Evolutionary conservation across 2,888 invertebrate genomes (phyloP), one percentile per base, ranked within the genome.

Genomic region (Ochropacha duplaris): DNA sequence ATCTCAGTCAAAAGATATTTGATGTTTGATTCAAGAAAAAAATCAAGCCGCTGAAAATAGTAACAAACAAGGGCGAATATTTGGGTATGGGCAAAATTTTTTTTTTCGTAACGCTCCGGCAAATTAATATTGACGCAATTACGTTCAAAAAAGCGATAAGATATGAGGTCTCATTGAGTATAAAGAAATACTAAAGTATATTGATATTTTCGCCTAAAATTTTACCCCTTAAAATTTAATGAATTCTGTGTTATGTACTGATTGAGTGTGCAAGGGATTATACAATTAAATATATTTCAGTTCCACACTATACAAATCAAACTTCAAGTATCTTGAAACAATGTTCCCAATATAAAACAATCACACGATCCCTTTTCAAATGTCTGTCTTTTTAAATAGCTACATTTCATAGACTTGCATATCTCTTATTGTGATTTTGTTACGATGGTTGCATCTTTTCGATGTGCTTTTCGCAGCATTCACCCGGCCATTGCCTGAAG

Each of bases 401-500:
- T 28, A 28, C 12, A 31, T 31, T 12, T 31, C 31, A 31, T 31
- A 31, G 31, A 31, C 31, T 31, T 31, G 31, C 31, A 31, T 31
- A 12, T 31, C 31, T 31, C 12, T 44, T 44, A 19, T 44, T 44
- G 44, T 44, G 44, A 31, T 52, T 12, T 26, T 34, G 28, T 31
- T 34, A 31, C 31, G 19, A 31, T 16, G 50, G 52, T 73, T 77
- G 73, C 78, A 72, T 77, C 72, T 74, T 75, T 70, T 72, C 64
- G 66, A 77, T 81, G 81, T 83, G 76, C 77, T 72, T 78, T 83
- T 73, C 81, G 72, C 82, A 82, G 83, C 76, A 65, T 65, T 16
- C 26, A 50, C 9, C 50, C 50, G 50, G 26, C 50, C 26, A 16
- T 26, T 50, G 50, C 44, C 44, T 44, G 44, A 44, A 44, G 44